Percentiles rank a stretch among this genome's conserved stretches.
phyloP scores from a whole-genome alignment of 2,113 vertebrate species.

The Larimichthys crocea region DNA sequence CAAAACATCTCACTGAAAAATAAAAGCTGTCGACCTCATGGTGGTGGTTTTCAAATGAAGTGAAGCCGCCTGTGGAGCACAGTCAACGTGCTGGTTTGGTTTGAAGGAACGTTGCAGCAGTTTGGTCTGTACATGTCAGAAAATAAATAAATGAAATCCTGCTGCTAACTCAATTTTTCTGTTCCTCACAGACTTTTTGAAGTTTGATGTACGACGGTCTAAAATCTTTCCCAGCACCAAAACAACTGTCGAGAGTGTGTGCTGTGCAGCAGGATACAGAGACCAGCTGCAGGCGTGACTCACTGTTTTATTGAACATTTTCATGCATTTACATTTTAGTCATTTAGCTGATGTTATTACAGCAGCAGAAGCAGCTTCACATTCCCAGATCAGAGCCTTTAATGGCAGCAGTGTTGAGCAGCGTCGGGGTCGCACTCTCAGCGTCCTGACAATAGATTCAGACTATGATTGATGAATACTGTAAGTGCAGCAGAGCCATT shows the following conservation, averaged over 20 bases:
- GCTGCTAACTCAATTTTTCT: not conserved
- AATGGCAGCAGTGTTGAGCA: not conserved
- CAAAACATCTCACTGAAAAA: no score
- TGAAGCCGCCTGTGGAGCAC: no score
- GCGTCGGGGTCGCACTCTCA: not conserved
- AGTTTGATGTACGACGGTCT: not conserved
- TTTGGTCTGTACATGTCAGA: not conserved
- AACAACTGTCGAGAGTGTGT: not conserved
- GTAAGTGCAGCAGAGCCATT: slow-evolving; percentile 54
- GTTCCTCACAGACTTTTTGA: not conserved
- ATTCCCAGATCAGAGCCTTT: slow-evolving; percentile 28
- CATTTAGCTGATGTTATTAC: slow-evolving; percentile 31
- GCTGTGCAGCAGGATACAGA: not conserved
- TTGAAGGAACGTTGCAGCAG: no score
- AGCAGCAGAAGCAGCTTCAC: not conserved
- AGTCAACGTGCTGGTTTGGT: no score
- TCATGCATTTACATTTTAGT: not conserved
- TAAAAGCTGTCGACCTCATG: no score
- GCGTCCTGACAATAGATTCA: slow-evolving; percentile 38
- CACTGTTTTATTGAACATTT: not conserved
- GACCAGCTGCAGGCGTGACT: slow-evolving; percentile 9
- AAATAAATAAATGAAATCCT: not conserved
- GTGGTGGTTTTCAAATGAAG: no score
- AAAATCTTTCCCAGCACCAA: not conserved
- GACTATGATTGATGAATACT: slow-evolving; percentile 70